Evolutionary conservation across 2,888 invertebrate genomes (phyloP), one percentile per base, ranked within the genome.

Genomic region (Eueremaeus valkanovi): DNA sequence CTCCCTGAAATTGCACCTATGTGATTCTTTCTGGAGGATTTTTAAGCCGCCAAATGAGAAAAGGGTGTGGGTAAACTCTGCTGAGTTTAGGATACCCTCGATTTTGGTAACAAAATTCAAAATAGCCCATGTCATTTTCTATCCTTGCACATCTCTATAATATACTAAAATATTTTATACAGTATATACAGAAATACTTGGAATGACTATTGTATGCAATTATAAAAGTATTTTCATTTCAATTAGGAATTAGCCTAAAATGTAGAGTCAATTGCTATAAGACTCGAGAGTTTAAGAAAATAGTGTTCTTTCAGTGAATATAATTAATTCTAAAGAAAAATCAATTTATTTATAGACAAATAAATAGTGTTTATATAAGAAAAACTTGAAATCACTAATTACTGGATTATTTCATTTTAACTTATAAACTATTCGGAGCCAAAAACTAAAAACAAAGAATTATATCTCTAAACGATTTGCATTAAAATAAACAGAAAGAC

Each of bases 331-430:
- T 16, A 36, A 8, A 11, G 36, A 36, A 8, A 36, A 36, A 8
- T 36, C 6, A 36, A 36, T 36, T 36, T 8, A 36, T 36, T 45
- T 45, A 45, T 45, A 45, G 21, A 24, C n/a, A 51, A 51, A 24
- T n/a, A 51, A 21, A 18, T 18, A 45, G 9, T 45, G 45, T 45
- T 45, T 45, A 18, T 45, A 45, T 45, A 45, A 8, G 18, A 51
- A 51, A 18, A 16, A 11, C 3, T 3, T 11, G 45, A 51, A 51
- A 51, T 51, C 16, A 33, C 31, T 61, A 29, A 61, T 61, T 31
- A 61, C 3, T 61, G 61, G 61, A 31, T 61, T 61, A 61, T 61
- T 61, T 61, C 29, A 61, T 61, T 61, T 51, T n/a, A n/a, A n/a
- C n/a, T n/a, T 31, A 29, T 31, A 29, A 61, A 61, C 61, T 21